A percentile compares a stretch with the other conserved stretches of the same genome.
Evolutionary conservation across 2,888 invertebrate species (phyloP).

Genomic region (Steinernema carpocapsae): DNA sequence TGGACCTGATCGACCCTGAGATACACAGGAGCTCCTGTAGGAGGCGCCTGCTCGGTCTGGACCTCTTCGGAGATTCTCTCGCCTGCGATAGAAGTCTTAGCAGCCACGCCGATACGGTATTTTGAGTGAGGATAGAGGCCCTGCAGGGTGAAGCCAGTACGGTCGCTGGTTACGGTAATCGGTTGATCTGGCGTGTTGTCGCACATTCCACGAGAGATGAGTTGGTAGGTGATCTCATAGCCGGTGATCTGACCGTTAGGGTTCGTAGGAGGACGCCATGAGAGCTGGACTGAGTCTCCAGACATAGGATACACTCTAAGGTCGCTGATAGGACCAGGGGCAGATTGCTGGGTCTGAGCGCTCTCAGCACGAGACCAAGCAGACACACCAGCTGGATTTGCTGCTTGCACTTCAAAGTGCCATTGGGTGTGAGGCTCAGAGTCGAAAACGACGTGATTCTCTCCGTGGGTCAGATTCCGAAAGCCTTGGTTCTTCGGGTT

Average conservation of each 20-base stretch:
- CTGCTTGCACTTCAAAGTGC: constrained; percentile 68
- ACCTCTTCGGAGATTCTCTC: constrained; percentile 59
- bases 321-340: constrained; percentile 66
- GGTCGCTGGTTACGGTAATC: constrained; percentile 55
- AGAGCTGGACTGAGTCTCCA: constrained; percentile 61
- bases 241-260: constrained; percentile 66
- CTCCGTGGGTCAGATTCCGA: constrained; percentile 63
- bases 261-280: constrained; percentile 65
- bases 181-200: constrained; percentile 61
- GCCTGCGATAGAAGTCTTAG: constrained; percentile 60
- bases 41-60: constrained; percentile 64
- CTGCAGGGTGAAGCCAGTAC: constrained; percentile 61
- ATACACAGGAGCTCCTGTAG: constrained; percentile 64
- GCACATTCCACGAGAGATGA: constrained; percentile 60
- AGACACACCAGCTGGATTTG: constrained; percentile 65
- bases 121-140: constrained; percentile 68
- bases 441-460: constrained; percentile 62
- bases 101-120: constrained; percentile 68
- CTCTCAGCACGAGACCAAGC: constrained; percentile 62
- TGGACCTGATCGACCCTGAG: constrained; percentile 58
- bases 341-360: constrained; percentile 61
- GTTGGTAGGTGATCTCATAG: constrained; percentile 69
- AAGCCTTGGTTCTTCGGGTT: constrained; percentile 48
- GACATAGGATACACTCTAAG: constrained; percentile 61
- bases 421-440: constrained; percentile 68